These are phyloP conservation scores for Sciurus carolinensis DNA, from an alignment of 2,797 vertebrate species.

Conservation along the genomic window DNA sequence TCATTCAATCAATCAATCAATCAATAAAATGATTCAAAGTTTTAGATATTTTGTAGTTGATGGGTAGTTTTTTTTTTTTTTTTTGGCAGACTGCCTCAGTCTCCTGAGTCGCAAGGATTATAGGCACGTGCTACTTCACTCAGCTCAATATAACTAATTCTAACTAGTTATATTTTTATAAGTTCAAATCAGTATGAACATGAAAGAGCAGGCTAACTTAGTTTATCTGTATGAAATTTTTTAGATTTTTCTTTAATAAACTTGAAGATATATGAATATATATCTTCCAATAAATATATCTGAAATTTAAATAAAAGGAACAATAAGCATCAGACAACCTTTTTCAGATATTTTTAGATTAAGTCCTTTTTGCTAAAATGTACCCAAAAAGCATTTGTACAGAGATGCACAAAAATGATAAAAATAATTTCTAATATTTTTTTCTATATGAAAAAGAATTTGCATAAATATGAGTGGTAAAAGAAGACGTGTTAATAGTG, in stretches of 20 bases:
- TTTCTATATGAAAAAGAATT: slow-evolving; percentile 41
- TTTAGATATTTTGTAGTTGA: no score
- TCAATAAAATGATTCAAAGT: no score
- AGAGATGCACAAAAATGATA: slow-evolving; percentile 38
- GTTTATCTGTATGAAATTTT: slow-evolving; percentile 52
- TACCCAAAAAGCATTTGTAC: background rate
- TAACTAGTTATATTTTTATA: slow-evolving; percentile 59
- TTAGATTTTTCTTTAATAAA: slow-evolving; percentile 46
- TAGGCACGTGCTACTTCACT: no score
- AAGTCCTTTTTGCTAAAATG: slow-evolving; percentile 51
- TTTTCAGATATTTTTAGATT: no score
- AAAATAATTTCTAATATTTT: slow-evolving; percentile 39
- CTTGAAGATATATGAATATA: slow-evolving; percentile 54
- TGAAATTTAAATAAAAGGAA: slow-evolving; percentile 52
- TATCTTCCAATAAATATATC: background rate
- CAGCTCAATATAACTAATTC: slow-evolving; percentile 18
- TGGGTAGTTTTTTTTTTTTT: no score
- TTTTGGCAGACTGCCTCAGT: no score
- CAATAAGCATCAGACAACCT: background rate
- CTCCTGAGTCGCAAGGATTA: no score
- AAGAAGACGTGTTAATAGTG: slow-evolving; percentile 28
- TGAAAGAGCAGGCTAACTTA: slow-evolving; percentile 11
- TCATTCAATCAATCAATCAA: no score
- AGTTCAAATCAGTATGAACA: slow-evolving; percentile 53
- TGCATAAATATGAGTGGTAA: slow-evolving; percentile 2